These are phyloP conservation scores for Sinocyclocheilus grahami DNA, from an alignment of 2,113 vertebrate species.

Conservation along the genomic window DNA sequence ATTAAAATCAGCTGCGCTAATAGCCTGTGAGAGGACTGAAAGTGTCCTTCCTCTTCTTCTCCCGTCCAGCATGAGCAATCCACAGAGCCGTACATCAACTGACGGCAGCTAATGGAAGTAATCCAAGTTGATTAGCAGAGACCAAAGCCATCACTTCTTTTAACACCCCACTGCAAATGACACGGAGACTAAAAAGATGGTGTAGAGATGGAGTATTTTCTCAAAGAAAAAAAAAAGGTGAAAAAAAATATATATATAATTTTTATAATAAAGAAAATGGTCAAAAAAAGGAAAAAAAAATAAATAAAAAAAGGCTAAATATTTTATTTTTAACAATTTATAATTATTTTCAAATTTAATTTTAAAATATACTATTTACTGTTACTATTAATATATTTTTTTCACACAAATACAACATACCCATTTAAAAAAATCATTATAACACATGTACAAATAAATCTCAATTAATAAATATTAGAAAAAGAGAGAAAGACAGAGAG, in stretches of 20 bases:
- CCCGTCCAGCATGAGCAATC: constrained; percentile 24
- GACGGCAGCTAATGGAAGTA: constrained; percentile 61
- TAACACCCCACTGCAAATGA: constrained; percentile 44
- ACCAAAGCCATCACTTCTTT: constrained; percentile 53
- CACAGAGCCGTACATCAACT: constrained; percentile 43
- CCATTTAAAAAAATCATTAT: no score
- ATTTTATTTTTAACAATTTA: no score
- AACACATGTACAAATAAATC: not conserved
- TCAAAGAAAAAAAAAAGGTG: not conserved
- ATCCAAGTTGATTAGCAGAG: constrained; percentile 53
- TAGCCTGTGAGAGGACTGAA: constrained; percentile 37
- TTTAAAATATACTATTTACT: no score
- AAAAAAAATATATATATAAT: no score
- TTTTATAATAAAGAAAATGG: no score
- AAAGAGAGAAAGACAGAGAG: no score
- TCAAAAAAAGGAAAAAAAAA: no score
- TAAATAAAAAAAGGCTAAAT: no score
- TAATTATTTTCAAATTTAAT: no score
- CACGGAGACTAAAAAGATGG: constrained; percentile 30
- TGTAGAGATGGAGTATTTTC: not conserved
- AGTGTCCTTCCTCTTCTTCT: constrained; percentile 41
- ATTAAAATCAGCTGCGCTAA: constrained; percentile 41
- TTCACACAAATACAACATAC: no score
- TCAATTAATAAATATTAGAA: not conserved
- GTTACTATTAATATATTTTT: no score